These are phyloP conservation scores for Platyura marginata DNA, from an alignment of 1,140 invertebrate genomes.

Conservation along the genomic window DNA sequence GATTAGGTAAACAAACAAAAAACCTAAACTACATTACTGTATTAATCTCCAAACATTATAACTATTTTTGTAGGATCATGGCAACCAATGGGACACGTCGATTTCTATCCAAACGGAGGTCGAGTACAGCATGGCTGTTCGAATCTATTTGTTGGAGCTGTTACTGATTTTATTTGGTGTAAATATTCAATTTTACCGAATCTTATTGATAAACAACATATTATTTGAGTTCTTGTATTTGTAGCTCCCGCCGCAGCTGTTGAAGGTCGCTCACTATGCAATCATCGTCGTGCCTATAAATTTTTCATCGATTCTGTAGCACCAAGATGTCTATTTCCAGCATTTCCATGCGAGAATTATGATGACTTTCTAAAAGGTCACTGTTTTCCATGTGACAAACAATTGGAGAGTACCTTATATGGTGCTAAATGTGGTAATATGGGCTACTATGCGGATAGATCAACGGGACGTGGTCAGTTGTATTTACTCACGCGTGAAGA, in stretches of 20 bases:
- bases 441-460: conserved; percentile 81
- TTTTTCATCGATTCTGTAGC: conserved; percentile 88
- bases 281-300: conserved; percentile 80
- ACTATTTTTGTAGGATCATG: conserved; percentile 43
- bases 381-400: conserved; percentile 33
- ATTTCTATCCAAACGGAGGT: conserved; percentile 84
- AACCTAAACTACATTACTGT: too few species aligned
- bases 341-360: conserved; percentile 70
- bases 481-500: conserved; percentile 77
- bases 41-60: too few species aligned
- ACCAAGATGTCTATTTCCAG: conserved; percentile 71
- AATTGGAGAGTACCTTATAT: conserved; percentile 23
- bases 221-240: conserved; percentile 12
- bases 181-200: conserved; percentile 22
- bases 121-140: conserved; percentile 74
- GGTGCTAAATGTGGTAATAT: conserved; percentile 63
- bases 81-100: conserved; percentile 77
- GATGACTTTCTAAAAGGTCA: conserved; percentile 50
- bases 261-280: conserved; percentile 75
- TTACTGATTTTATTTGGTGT: conserved; percentile 82
- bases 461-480: conserved; percentile 57
- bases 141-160: conserved; percentile 73
- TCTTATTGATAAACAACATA: background rate
- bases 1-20: conserved; percentile 31
- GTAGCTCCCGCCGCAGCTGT: conserved; percentile 44